Base-by-base conservation (phyloP, 2,113 vertebrate genomes). In the Onychostoma macrolepis region DNA sequence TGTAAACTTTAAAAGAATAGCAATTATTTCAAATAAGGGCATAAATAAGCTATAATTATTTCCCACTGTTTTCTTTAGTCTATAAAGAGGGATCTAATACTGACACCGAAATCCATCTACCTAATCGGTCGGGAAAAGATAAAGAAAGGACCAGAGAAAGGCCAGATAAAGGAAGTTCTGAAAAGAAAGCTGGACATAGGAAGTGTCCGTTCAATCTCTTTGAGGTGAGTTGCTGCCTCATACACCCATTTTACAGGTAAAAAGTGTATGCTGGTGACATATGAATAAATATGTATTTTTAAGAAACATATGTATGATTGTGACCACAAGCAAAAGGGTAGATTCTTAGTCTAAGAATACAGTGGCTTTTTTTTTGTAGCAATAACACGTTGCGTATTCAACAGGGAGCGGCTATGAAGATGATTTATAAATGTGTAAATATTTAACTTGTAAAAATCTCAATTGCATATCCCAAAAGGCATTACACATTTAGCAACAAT, bases 61-160 rank as follows among this genome's bases (percentile, higher is more conserved):
- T 24, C 9, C 24, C 33, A 7, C 30, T 71, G 67, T 41, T 63
- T 86, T 48, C 19, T 83, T 71, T 92, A 99, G 98, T 92, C 96
- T 28, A 98, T 99, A 93, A 99, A 97, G 91, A 90, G 98, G 86
- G 98, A 99, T 90, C 90, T 99, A 91, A 98, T 99, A 93, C 94
- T 98, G 92, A 97, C 97, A 0, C 96, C 98, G 0, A 99, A 97
- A 83, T 95, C 91, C 50, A 95, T 99, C 92, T 99, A 99, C 89
- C 88, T 99, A 92, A 98, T 99, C 13, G 98, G 98, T 26, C 92
- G 97, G 67, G 98, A 99, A 92, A 99, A 99, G 87, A 95, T 98
- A 86, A 99, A 99, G 92, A 99, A 98, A 83, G 98, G 98, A 4
- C 97, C 98, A 0, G 98, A 99, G 91, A 99, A 99, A 89, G 98